Conservation (phyloP, 2,113 vertebrate genomes). For the Sporophila hypoxantha region DNA sequence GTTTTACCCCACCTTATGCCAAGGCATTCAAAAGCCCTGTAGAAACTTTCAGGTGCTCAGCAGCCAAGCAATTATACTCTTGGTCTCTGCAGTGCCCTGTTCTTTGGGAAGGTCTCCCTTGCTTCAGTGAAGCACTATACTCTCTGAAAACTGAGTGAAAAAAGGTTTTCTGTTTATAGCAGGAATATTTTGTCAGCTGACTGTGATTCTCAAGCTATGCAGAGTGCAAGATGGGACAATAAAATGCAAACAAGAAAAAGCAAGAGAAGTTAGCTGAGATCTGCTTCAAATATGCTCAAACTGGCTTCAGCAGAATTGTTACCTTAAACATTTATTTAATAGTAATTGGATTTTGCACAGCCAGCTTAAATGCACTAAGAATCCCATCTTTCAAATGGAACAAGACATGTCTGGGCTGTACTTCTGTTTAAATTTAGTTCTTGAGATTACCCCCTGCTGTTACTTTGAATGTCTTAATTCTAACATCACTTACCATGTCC, state of each 20-base stretch:
- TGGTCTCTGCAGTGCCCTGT: slow-evolving; percentile 1
- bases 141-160: neutral
- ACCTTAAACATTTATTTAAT: neutral
- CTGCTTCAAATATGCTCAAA: neutral
- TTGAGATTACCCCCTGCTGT: neutral
- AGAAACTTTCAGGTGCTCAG: slow-evolving; percentile 12
- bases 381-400: slow-evolving; percentile 3
- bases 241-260: neutral
- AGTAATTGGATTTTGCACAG: slow-evolving; percentile 7
- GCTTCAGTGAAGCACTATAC: neutral
- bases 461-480: neutral
- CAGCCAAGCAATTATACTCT: slow-evolving; percentile 15
- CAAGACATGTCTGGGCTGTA: neutral
- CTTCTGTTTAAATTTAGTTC: neutral
- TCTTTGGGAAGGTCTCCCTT: slow-evolving; percentile 22
- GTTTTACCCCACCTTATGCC: slow-evolving; percentile 24
- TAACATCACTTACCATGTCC: neutral
- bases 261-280: neutral
- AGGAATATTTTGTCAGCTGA: neutral
- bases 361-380: neutral
- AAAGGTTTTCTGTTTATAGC: neutral
- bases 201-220: neutral
- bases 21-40: slow-evolving; percentile 1
- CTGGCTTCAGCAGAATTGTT: neutral
- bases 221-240: neutral